Conservation (phyloP, 1,140 invertebrate species). For the Drosophila baimaii region DNA sequence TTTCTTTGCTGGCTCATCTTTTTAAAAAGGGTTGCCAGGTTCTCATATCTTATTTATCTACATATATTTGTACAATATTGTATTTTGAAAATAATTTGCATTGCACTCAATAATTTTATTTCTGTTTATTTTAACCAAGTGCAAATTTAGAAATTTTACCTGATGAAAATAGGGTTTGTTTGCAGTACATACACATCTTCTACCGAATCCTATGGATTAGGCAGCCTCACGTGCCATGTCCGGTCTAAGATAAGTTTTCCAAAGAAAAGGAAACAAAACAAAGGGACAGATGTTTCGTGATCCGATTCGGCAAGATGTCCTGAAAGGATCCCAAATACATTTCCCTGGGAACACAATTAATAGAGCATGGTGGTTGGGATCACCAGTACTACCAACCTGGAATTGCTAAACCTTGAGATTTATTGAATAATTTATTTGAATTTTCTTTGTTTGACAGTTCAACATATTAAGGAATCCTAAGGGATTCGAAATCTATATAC, state of each 20-base stretch:
- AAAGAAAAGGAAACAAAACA: constrained; percentile 3
- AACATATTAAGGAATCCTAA: too few relatives aligned
- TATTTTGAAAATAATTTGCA: too few relatives aligned
- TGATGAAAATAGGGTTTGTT: background rate
- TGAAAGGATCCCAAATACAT: background rate
- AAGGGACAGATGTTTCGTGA: constrained; percentile 36
- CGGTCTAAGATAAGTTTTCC: constrained; percentile 23
- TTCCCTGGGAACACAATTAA: background rate
- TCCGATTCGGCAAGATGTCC: constrained; percentile 15
- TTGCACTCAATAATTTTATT: too few relatives aligned
- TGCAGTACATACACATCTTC: background rate
- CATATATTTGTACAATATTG: background rate
- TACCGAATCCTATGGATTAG: constrained; percentile 47
- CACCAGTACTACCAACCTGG: background rate
- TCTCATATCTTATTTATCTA: background rate
- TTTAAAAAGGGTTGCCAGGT: constrained; percentile 4
- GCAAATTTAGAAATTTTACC: constrained; percentile 9
- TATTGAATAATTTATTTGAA: too few relatives aligned
- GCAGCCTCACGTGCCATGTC: constrained; percentile 59
- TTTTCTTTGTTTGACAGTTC: too few relatives aligned
- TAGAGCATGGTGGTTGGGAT: background rate
- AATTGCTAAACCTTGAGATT: background rate
- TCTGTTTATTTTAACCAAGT: too few relatives aligned
- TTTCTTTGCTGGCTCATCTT: background rate
- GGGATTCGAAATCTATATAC: too few relatives aligned